Base-by-base conservation (phyloP, 2,113 vertebrate species). In the Cairina moschata region DNA sequence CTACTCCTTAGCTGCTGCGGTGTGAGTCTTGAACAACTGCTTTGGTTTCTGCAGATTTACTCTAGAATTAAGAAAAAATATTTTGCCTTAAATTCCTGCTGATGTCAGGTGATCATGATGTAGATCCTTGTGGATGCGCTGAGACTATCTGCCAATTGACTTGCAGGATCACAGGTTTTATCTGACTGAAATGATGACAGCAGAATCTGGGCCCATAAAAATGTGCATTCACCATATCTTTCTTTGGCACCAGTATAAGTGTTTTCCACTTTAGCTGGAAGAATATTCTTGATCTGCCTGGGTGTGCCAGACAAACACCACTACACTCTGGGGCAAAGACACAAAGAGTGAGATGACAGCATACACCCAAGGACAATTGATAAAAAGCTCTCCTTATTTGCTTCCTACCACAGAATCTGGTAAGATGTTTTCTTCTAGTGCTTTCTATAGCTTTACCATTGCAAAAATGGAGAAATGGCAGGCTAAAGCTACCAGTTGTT, bases 161-260 rank as follows among this genome's bases (percentile, higher is more conserved):
- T 44, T 50, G 23, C n/a, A 67, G 48, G 34, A 90, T 22, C 75
- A 42, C 11, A 25, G 17, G 6, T 66, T 74, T 91, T 65, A 26
- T 32, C 62, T 59, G 11, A 16, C 46, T 72, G 60, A 77, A 81
- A 52, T 0, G 0, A 52, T 0, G 0, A 74, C 46, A 65, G 28
- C 3, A 84, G 48, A 81, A 83, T 32, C 59, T 42, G 34, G 52
- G 46, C 8, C 36, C 15, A 26, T 7, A 42, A 62, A 79, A 56
- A 38, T 14, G 36, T 9, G 4, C 34, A 42, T 69, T 76, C 14
- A 8, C 36, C 74, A 76, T 15, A 22, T 22, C 25, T 91, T 81
- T 13, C 2, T 0, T 0, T 68, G 54, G n/a, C 82, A 76, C 50
- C 56, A 95, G 21, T 36, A 71, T 13, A 55, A 65, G 17, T 11